Evolutionary conservation across 2,888 invertebrate genomes (phyloP), one percentile per base, ranked within the genome.

Genomic region (Elgonia sp.): DNA sequence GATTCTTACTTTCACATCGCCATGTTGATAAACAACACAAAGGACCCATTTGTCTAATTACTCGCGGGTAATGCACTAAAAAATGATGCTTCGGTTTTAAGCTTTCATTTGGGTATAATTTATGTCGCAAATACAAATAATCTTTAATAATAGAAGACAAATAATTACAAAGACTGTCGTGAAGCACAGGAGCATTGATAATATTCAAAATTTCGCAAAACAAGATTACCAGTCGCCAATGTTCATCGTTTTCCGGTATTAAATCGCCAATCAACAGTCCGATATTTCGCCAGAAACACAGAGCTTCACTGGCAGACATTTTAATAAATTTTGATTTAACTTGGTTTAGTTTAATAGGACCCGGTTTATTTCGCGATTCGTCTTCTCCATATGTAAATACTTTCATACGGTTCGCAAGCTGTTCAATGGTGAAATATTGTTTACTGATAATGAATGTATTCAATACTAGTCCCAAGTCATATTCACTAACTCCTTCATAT

Each of bases 271-370:
- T 65, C 3, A 90, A 73, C 0, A 91, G 14, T 16, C 89, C 87
- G 62, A 91, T 86, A 53, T 89, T 87, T 21, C 80, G 60, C 20
- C 87, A 83, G 63, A 89, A 85, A 62, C 76, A 76, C 14, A 86
- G 46, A 65, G 85, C 86, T 82, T 90, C 89, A 14, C 89, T 84
- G 7, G 90, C 89, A 6, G 90, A 90, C 83, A 90, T 85, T 60
- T 81, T 84, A 2, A 90, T 72, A 62, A 46, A 53, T 46, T 87
- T 76, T 18, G 57, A 9, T 75, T 87, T 87, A 2, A 79, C 12
- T 75, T 83, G 79, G 10, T 39, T 77, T 29, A 29, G 10, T 46
- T 70, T 72, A 1, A 79, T 60, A 16, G 53, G 7, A 37, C 73
- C 14, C 8, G 89, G 89, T 75, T 90, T 89, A 73, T 83, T 88